Evolutionary conservation across 1,140 invertebrate genomes (phyloP), one percentile per base, ranked within the genome.

Genomic region (Steinernema feltiae): DNA sequence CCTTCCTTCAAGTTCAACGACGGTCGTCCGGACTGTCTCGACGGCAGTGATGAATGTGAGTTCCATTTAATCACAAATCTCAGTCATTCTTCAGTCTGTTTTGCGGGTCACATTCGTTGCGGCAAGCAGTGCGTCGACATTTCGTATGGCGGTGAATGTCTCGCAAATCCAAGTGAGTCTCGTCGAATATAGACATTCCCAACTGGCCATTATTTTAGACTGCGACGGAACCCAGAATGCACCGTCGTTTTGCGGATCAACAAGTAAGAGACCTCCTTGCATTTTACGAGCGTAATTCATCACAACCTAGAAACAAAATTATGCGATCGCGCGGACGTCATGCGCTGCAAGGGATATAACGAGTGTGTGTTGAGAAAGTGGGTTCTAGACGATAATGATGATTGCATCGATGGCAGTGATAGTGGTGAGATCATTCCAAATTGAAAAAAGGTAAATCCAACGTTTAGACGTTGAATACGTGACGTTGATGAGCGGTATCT

Each of bases 31-130:
- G 78, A 79, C 30, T 79, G 78, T 72, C 73, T 73, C 76, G 76
- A 79, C 74, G 78, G 78, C 30, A 78, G 75, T 63, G 78, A 79
- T 73, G 78, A 79, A 75, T 78, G 77, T 78, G 48, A 76, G 70
- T 63, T n/a, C 15, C 3, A 7, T 21, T n/a, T 71, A 1, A 70
- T 1, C 1, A 24, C 24, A 24, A 74, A 3, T 12, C 24, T 1
- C 30, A 7, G 32, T n/a, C 29, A 12, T 18, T 41, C 69, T 78
- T 32, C 27, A 78, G 78, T 69, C 48, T 79, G 78, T 70, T 73
- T 79, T 48, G 35, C 74, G 32, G 78, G 78, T 12, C 78, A 79
- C 31, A 74, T 79, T 35, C 30, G 53, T 21, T 79, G 78, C 70
- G 78, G 78, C n/a, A 53, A 72, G 17, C 70, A 77, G 29, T 77